A percentile compares a stretch with the other conserved stretches of the same genome.
phyloP scores from a whole-genome alignment of 2,113 vertebrate species.

The Numida meleagris region DNA sequence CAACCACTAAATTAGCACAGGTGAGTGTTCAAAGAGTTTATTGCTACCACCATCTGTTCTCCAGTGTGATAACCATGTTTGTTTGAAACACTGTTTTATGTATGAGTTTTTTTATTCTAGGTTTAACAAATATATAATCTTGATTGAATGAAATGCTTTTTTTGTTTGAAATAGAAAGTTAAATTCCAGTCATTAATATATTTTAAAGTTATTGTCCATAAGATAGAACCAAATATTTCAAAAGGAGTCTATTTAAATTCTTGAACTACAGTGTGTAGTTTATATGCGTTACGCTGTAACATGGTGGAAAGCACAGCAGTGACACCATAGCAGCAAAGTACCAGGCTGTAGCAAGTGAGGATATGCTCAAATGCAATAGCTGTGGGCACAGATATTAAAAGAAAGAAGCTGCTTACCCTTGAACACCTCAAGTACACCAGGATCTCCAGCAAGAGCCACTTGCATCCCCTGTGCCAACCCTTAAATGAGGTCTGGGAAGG shows the following conservation, averaged over 20 bases:
- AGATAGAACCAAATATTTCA: neutral
- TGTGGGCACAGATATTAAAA: too few relatives aligned
- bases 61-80: neutral
- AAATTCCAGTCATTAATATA: neutral
- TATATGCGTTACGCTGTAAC: too few relatives aligned
- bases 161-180: neutral
- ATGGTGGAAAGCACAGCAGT: too few relatives aligned
- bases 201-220: neutral
- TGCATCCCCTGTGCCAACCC: too few relatives aligned
- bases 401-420: too few relatives aligned
- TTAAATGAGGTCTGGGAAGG: too few relatives aligned
- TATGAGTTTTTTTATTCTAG: neutral
- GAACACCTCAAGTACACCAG: too few relatives aligned
- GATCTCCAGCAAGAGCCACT: too few relatives aligned
- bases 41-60: neutral
- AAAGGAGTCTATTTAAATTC: neutral
- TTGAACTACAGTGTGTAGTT: neutral
- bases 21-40: slow-evolving; percentile 73
- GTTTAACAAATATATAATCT: neutral
- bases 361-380: too few relatives aligned
- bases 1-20: slow-evolving; percentile 88
- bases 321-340: too few relatives aligned
- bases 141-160: neutral
- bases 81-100: neutral
- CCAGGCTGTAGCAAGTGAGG: too few relatives aligned